Evolutionary conservation across 1,140 invertebrate species (phyloP).

Genomic region (Brachionus manjavacas): DNA sequence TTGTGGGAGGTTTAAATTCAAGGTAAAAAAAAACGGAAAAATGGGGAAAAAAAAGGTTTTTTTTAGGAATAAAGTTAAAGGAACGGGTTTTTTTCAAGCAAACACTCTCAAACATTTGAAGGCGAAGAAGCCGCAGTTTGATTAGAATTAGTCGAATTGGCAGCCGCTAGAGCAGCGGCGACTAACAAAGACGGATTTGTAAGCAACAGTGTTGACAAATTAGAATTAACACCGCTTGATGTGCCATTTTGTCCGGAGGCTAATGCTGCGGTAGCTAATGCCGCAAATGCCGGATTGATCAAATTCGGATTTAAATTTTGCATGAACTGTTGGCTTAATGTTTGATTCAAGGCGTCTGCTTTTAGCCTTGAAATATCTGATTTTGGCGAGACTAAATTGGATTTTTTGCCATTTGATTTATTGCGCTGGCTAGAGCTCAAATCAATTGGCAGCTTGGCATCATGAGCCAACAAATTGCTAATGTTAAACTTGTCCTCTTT

Average conservation of each 20-base stretch:
- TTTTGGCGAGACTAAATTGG: background rate
- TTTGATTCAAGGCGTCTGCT: background rate
- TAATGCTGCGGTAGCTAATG: background rate
- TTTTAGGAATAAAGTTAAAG: conserved; percentile 13
- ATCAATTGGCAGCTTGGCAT: background rate
- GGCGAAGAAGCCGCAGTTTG: background rate
- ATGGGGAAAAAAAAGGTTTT: background rate
- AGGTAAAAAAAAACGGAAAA: background rate
- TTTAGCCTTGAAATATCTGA: conserved; percentile 12
- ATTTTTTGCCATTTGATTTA: background rate
- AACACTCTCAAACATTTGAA: background rate
- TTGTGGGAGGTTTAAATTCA: background rate
- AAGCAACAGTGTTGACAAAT: background rate
- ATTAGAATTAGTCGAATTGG: conserved; percentile 12
- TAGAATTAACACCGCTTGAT: background rate
- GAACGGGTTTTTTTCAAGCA: background rate
- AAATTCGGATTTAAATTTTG: conserved; percentile 15
- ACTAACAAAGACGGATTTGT: conserved; percentile 33
- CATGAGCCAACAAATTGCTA: conserved; percentile 4
- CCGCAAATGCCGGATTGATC: background rate
- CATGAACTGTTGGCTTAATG: background rate
- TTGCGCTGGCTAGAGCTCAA: background rate
- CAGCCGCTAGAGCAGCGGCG: background rate
- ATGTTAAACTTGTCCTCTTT: conserved; percentile 39
- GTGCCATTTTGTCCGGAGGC: background rate